Evolutionary conservation across 2,888 invertebrate species (phyloP), one percentile per base, ranked within the genome.

Genomic region (Diarsia brunnea): DNA sequence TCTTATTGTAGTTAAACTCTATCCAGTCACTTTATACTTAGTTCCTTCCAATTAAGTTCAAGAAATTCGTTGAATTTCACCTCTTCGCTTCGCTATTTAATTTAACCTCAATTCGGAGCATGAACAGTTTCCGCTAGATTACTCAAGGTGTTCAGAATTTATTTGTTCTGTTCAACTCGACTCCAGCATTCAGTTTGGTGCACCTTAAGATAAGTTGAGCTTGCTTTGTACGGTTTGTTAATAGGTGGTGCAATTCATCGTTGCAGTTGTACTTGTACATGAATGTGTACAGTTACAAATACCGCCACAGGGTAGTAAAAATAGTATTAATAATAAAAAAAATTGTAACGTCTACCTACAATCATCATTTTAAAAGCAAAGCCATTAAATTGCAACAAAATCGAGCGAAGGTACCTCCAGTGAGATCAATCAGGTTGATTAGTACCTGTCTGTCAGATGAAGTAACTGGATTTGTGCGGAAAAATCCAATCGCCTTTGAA

Each of bases 91-190:
- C 64, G 24, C 72, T 69, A 60, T 69, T 66, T 55, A 43, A 73
- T 24, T n/a, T 27, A 49, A 69, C 60, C 55, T 10, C 43, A 49
- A 73, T 58, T 76, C 27, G n/a, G 19, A 43, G 43, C 43, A 47
- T 19, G 67, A 67, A 58, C 69, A 60, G 68, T 64, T 60, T n/a
- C 47, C 64, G 45, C 51, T 68, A 72, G 45, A 60, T 72, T 78
- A 73, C 51, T 73, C 65, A 61, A 78, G 60, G 65, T 61, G 68
- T 38, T 53, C 31, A 55, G 63, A 31, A 43, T 38, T 60, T 79
- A 79, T 78, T 79, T 66, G 69, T 79, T 67, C 55, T 55, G 47
- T 49, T 66, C 65, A 66, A 66, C 31, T 53, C 60, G 47, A 69
- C 66, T 79, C 16, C 65, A 65, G 53, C 38, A 65, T 21, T 64